Base-by-base conservation (phyloP, 2,113 vertebrate species). In the Agelaius phoeniceus region DNA sequence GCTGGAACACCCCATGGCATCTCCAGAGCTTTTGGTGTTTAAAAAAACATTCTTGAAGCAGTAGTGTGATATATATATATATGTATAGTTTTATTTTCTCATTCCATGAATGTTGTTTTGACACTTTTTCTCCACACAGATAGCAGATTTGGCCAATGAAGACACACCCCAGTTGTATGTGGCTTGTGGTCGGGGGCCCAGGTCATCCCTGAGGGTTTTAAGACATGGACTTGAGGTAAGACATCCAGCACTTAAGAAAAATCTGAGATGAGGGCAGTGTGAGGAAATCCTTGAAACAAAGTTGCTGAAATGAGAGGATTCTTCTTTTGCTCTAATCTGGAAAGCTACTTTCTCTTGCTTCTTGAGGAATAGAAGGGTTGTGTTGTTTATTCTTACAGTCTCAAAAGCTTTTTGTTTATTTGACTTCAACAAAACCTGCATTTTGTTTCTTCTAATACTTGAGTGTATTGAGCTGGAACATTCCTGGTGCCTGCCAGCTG, bases 61-160 rank as follows among this genome's bases (percentile, higher is more conserved):
- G 13, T 51, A 54, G 24, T 21, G 15, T 58, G 33, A 11, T 35
- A 35, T 5, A 11, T 35, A 35, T 35, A 35, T n/a, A 10, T 8
- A 1, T 31, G 2, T 9, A 24, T 5, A 17, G 17, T 59, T 91
- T 54, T 10, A 15, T 55, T 78, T 66, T 33, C 21, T 63, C 1
- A 1, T 66, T 28, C 80, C 4, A 0, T 15, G 11, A 19, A 2
- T 58, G 1, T 13, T 46, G 15, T 78, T 71, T 71, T 89, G 54
- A 73, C 4, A 1, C 69, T 37, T 9, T 65, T 59, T 91, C 43
- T 84, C 20, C 82, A 9, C 51, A 23, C 96, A 99, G 99, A 99
- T 99, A 96, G 99, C 99, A 20, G 99, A 99, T 98, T 96, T 99
- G 97, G 99, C 99, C 68, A 99, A 99, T 94, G 99, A 99, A 95